Percentiles rank a stretch among this genome's conserved stretches.
These are phyloP conservation scores for Parotia lawesii DNA, from an alignment of 2,113 vertebrate genomes.

Conservation along the genomic window DNA sequence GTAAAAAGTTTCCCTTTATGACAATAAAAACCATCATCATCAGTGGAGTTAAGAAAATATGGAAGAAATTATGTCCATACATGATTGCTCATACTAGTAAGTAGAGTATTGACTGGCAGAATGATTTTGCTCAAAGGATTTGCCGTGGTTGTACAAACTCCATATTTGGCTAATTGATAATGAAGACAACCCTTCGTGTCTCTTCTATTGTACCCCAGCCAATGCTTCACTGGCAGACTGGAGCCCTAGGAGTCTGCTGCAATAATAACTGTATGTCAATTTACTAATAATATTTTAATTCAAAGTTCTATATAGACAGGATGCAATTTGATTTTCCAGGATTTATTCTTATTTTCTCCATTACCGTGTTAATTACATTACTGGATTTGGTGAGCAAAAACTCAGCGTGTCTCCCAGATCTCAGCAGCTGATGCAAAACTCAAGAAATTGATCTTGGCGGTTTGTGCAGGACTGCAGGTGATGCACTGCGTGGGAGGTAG, in stretches of 20 bases:
- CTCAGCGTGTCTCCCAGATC: not conserved
- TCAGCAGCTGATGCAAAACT: not conserved
- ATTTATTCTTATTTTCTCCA: constrained; percentile 5
- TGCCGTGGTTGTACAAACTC: not conserved
- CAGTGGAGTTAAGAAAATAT: constrained; percentile 22
- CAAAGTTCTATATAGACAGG: not conserved
- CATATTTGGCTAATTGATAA: constrained; percentile 9
- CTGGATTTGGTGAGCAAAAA: not conserved
- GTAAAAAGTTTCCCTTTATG: constrained; percentile 28
- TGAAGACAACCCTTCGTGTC: not conserved
- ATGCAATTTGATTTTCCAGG: not conserved
- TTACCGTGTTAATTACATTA: not conserved
- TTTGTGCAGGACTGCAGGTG: not conserved
- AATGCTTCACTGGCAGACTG: not conserved
- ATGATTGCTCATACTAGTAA: not conserved
- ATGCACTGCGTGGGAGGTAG: not conserved
- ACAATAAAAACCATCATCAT: constrained; percentile 6
- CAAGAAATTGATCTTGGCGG: not conserved
- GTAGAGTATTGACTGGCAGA: not conserved
- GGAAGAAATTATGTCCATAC: not conserved
- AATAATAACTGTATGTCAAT: not conserved
- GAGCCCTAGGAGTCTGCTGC: not conserved
- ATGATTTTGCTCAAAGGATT: constrained; percentile 24
- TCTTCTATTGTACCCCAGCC: not conserved
- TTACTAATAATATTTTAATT: not conserved